Evolutionary conservation across 2,888 invertebrate species (phyloP), one percentile per base, ranked within the genome.

Genomic region (Odontocolon sp.): DNA sequence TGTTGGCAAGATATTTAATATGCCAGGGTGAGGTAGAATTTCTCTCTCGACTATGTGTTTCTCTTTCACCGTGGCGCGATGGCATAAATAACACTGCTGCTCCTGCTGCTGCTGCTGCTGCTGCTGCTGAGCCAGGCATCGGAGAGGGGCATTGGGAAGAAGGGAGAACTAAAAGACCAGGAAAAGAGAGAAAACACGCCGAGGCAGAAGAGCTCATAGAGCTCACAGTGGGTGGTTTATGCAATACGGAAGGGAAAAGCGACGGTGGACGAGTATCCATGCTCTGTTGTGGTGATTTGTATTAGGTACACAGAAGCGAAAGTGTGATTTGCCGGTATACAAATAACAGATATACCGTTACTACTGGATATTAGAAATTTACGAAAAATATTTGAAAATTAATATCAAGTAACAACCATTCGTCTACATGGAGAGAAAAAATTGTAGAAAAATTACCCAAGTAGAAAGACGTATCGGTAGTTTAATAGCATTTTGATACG

Each of bases 1-100:
- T n/a, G n/a, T n/a, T 18, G 21, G 50, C 16, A 45, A 70, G 61
- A 70, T 61, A 83, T 84, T 84, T 80, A 83, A 84, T 82, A 84
- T 79, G 81, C 77, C 79, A 69, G 50, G 70, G 76, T 72, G 77
- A 81, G 81, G 76, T 82, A 73, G 69, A 82, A 76, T 84, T 84
- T 83, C 82, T 80, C 76, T 63, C 67, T 69, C 68, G 57, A 57
- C 72, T 56, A 47, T 57, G n/a, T 26, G 31, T 26, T 61, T 11
- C 36, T 42, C 54, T 63, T 38, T 40, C 31, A 50, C 21, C 26
- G 33, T 57, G 21, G 33, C 47, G 47, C 6, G 42, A 26, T 61
- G 66, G 73, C 80, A 80, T 80, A 76, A 81, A 80, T 77, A 80
- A 80, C 79, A 71, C 71, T 61, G 69, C 36, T 47, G 52, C 59